Percentiles rank a stretch among this genome's conserved stretches.
phyloP scores from a whole-genome alignment of 1,140 invertebrate genomes.

The Bactericera cockerelli region DNA sequence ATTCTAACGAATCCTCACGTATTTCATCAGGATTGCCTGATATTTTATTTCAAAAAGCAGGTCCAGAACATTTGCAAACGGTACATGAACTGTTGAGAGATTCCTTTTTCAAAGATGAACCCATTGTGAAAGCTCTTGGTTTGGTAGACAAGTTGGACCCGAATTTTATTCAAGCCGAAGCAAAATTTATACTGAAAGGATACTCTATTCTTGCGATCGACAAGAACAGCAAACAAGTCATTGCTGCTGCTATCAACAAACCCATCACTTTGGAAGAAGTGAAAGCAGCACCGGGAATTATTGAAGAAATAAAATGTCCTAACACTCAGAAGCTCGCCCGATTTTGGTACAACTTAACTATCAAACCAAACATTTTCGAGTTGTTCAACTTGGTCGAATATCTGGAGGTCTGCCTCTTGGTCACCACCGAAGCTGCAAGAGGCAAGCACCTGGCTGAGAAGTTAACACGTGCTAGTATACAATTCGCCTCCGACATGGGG shows the following conservation, averaged over 20 bases:
- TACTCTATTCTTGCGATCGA: neutral
- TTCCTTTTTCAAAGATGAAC: constrained; percentile 7
- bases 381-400: neutral
- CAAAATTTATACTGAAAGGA: neutral
- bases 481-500: neutral
- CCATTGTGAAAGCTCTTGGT: neutral
- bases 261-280: neutral
- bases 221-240: neutral
- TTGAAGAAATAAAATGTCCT: neutral
- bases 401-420: neutral
- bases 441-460: neutral
- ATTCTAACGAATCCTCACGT: no score
- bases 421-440: neutral
- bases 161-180: neutral
- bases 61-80: neutral
- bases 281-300: neutral
- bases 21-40: neutral
- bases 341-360: neutral
- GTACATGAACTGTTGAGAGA: neutral
- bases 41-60: neutral
- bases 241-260: neutral
- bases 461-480: neutral
- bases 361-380: neutral
- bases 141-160: neutral
- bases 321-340: neutral